Evolutionary conservation across 30 jellyfish, hydroid and myxozoan genomes (phyloP), one percentile per base, ranked within the genome.

Genomic region (Aurelia coerulea): DNA sequence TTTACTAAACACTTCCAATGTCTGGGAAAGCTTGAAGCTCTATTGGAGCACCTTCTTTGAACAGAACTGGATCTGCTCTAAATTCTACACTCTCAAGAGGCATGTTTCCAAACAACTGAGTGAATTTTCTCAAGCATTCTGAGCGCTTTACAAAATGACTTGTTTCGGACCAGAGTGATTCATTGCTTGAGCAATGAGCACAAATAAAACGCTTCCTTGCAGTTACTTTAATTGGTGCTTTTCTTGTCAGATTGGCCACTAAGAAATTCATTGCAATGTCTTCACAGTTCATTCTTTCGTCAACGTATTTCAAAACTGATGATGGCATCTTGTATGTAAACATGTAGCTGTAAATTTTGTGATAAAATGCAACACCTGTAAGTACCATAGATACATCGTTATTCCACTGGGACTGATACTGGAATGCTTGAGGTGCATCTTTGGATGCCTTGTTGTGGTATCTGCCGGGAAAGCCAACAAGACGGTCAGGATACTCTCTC

Each of bases 341-440:
- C 88, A 82, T 53, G 69, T 94, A 80, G 69, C 76, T 77, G 59
- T 94, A 94, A 60, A 94, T 84, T 93, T 94, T 88, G 65, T 94
- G 99, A 59, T 94, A 85, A 68, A 94, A 94, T 12, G 99, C 97
- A 79, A 93, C 97, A 33, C 99, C 99, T 42, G 99, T 94, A 23
- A 94, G 79, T 16, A 94, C 99, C 99, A 94, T 94, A 2, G 99
- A 94, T 1, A 94, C 80, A 54, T 88, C 96, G 66, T 94, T 94
- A 75, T 77, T 74, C 99, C 99, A 94, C 60, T 83, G 96, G n/a
- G 99, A 94, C 49, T 94, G 97, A 62, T 94, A 94, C 78, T 76
- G 53, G 68, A 84, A 73, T 32, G 67, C 17, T 34, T 78, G 86
- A 39, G 52, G 23, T 31, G 16, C 60, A 59, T 39, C 93, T 35